Percentiles rank a stretch among this genome's conserved stretches.
phyloP scores from a whole-genome alignment of 1,140 invertebrate genomes.

The Ips nitidus region DNA sequence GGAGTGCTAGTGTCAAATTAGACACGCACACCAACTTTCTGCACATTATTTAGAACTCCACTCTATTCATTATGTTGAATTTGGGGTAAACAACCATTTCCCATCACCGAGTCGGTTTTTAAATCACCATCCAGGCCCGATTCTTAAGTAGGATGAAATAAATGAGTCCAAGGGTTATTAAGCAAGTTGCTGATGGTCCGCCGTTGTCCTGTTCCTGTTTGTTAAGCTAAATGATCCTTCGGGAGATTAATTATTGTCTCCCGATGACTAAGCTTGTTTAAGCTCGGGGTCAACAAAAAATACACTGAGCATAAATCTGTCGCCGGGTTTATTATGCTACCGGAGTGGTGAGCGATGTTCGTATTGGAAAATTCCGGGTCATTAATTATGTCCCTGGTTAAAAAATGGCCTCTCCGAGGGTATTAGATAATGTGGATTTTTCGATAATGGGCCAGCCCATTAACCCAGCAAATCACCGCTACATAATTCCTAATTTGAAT shows the following conservation, averaged over 20 bases:
- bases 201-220: conserved; percentile 26
- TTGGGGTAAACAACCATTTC: too few species aligned
- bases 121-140: neutral
- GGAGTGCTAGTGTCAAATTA: too few species aligned
- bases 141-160: conserved; percentile 3
- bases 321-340: conserved; percentile 4
- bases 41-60: too few species aligned
- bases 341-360: neutral
- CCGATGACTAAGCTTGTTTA: conserved; percentile 22
- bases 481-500: too few species aligned
- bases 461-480: too few species aligned
- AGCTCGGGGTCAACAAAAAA: conserved; percentile 15
- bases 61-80: too few species aligned
- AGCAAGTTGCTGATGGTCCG: conserved; percentile 28
- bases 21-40: too few species aligned
- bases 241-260: conserved; percentile 19
- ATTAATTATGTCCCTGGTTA: too few species aligned
- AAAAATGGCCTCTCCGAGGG: too few species aligned
- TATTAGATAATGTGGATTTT: too few species aligned
- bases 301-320: conserved; percentile 11
- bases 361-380: neutral
- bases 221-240: conserved; percentile 29
- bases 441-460: too few species aligned
- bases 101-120: too few species aligned
- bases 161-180: conserved; percentile 22